Evolutionary conservation across 2,888 invertebrate genomes (phyloP), one percentile per base, ranked within the genome.

Genomic region (Cephus pulcher): DNA sequence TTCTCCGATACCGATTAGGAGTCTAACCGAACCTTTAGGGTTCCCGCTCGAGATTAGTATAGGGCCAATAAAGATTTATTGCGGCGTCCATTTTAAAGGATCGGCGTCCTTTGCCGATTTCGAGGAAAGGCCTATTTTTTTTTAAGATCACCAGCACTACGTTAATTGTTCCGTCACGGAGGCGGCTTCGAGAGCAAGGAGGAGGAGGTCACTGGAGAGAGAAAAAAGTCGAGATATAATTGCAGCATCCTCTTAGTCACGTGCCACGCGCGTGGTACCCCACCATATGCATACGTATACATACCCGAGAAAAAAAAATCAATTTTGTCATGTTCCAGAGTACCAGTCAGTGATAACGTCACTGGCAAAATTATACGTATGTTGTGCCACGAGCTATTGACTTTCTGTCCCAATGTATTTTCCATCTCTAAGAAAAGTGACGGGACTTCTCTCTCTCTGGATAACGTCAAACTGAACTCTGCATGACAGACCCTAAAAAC

Each of bases 21-120:
- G 23, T 23, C 56, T 9, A 56, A 23, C 56, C 15, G 56, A 56
- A 23, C 23, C 56, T 56, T 56, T 56, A 56, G 23, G 23, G 23
- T 2, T 15, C 56, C 23, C 2, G 79, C 85, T 85, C 85, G 82
- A 35, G 80, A 84, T 84, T 80, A 80, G 81, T 83, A 85, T 84
- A 85, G 84, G 81, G 74, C 76, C 88, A 89, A 89, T 90, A 89
- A 88, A 86, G 88, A 89, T 90, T 90, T 90, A 90, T 91, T 89
- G 88, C 86, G 85, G 83, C 86, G 9, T 56, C 77, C 84, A 85
- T 89, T 90, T 91, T 90, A 90, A 90, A 86, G 86, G 82, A 80
- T 69, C 79, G 78, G 35, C 81, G 80, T 81, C 86, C 85, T 89
- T 90, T 89, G 88, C 84, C 85, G 85, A 84, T 89, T 56, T 89